phyloP scores from a whole-genome alignment of 2,888 invertebrate genomes.

The Zeuzera pyrina region DNA sequence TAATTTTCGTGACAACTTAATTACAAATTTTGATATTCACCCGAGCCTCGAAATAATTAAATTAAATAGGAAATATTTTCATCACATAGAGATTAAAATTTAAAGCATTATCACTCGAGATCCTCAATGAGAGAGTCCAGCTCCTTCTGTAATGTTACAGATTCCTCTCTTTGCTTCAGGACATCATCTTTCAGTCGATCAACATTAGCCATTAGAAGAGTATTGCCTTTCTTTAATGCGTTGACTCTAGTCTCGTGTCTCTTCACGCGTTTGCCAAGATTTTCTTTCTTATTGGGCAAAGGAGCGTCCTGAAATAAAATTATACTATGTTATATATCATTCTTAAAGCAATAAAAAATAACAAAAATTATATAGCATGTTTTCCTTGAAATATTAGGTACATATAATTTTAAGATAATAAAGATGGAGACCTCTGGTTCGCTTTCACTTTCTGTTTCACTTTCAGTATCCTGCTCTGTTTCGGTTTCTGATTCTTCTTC shows the following conservation, averaged over 20 bases:
- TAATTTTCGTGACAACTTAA: too few species aligned
- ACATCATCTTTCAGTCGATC: constrained; percentile 90
- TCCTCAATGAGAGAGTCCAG: constrained; percentile 90
- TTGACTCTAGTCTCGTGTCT: constrained; percentile 85
- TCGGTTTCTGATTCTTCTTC: constrained; percentile 77
- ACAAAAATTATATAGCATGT: not conserved
- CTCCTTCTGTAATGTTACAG: constrained; percentile 84
- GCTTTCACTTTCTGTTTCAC: constrained; percentile 77
- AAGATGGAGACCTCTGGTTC: constrained; percentile 74
- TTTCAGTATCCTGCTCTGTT: constrained; percentile 78
- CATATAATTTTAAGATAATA: too few species aligned
- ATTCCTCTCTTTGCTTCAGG: constrained; percentile 86
- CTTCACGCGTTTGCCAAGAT: constrained; percentile 77
- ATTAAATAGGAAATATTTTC: too few species aligned
- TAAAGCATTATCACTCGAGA: constrained; percentile 79
- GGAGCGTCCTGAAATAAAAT: constrained; percentile 77
- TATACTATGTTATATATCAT: too few species aligned
- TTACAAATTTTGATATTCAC: too few species aligned
- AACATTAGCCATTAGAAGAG: constrained; percentile 88
- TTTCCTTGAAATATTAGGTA: too few species aligned
- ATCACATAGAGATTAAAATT: not conserved
- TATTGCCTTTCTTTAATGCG: constrained; percentile 90
- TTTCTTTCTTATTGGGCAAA: constrained; percentile 77
- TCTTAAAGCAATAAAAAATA: too few species aligned
- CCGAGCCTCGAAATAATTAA: too few species aligned